A percentile compares a stretch with the other conserved stretches of the same genome.
phyloP scores from a whole-genome alignment of 2,888 invertebrate genomes.

The Cheilosia vernalis region DNA sequence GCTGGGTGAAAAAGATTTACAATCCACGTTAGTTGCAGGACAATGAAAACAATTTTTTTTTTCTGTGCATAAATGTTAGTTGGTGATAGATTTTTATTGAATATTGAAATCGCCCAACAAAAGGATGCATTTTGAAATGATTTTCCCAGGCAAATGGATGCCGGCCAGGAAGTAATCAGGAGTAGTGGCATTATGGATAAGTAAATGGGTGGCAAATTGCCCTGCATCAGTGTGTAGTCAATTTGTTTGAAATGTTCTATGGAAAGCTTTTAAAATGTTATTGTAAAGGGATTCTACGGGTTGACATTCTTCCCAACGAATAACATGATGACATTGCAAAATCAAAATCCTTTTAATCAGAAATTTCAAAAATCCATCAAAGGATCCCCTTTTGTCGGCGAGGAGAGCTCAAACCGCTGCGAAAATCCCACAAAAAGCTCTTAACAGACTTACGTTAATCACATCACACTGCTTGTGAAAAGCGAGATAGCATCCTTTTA shows the following conservation, averaged over 20 bases:
- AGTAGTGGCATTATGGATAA: background rate
- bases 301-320: background rate
- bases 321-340: background rate
- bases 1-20: constrained; percentile 44
- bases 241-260: background rate
- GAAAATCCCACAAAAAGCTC: constrained; percentile 19
- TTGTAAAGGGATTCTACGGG: background rate
- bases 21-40: constrained; percentile 34
- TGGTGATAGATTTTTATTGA: constrained; percentile 46
- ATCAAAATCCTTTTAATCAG: constrained; percentile 16
- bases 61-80: constrained; percentile 20
- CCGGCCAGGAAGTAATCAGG: constrained; percentile 7
- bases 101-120: constrained; percentile 39
- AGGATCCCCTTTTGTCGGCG: background rate
- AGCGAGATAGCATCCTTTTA: constrained; percentile 30
- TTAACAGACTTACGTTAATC: constrained; percentile 57
- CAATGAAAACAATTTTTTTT: constrained; percentile 35
- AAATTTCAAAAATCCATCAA: constrained; percentile 18
- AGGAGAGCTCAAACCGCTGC: background rate
- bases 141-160: constrained; percentile 2
- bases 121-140: constrained; percentile 6
- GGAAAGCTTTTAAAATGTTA: background rate
- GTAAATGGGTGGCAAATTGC: background rate
- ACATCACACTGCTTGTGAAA: constrained; percentile 41
- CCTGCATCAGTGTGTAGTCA: background rate